Percentiles rank a stretch among this genome's conserved stretches.
Conservation (phyloP, 2,113 vertebrate species). For the Vidua macroura region DNA sequence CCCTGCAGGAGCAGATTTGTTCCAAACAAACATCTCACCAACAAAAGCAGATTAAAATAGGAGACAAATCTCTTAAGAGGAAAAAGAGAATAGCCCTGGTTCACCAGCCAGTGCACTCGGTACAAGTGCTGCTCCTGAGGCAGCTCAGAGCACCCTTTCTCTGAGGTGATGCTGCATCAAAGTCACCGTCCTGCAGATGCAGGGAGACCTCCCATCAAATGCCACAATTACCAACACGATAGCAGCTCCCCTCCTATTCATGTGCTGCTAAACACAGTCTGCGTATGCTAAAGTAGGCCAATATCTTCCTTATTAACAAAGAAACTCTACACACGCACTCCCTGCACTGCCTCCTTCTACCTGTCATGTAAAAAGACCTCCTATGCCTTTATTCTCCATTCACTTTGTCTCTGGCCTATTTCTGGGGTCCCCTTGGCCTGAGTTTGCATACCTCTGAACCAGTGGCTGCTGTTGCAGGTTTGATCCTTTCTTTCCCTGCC, state of each 20-base stretch:
- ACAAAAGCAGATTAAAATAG: background rate
- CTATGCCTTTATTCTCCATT: background rate
- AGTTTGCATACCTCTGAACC: conserved; percentile 25
- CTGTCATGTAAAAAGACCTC: background rate
- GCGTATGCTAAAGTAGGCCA: conserved; percentile 16
- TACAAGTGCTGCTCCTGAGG: background rate
- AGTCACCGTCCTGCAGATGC: background rate
- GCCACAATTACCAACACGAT: background rate
- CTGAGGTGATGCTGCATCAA: background rate
- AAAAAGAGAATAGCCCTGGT: background rate
- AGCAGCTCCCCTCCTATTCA: background rate
- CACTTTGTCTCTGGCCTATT: conserved; percentile 24
- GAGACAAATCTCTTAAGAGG: background rate
- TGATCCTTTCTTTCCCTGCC: background rate
- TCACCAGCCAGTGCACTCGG: fast-evolving
- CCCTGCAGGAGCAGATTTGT: background rate
- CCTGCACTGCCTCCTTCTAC: background rate
- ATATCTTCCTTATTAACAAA: background rate
- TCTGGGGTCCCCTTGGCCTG: background rate
- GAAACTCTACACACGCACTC: background rate
- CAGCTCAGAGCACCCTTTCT: background rate
- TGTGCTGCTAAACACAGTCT: background rate
- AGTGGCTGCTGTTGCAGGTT: background rate
- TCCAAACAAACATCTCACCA: background rate
- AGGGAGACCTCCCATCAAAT: background rate